Evolutionary conservation across 2,797 vertebrate genomes (phyloP).

Genomic region (Poeciliopsis infans): DNA sequence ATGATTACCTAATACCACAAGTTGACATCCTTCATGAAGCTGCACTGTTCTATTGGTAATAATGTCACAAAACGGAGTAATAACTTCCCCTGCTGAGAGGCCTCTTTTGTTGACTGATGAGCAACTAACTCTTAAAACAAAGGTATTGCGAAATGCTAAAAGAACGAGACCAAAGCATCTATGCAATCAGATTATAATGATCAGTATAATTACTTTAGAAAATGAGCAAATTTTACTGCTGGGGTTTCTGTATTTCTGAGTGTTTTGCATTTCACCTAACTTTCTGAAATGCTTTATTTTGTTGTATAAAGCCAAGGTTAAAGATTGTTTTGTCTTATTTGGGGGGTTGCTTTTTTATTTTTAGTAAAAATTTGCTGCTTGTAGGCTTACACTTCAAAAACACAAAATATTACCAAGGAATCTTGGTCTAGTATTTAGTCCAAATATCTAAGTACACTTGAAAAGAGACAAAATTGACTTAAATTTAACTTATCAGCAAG

Average conservation of each 20-base stretch:
- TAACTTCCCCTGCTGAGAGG: background rate
- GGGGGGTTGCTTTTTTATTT: background rate
- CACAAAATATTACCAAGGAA: no score
- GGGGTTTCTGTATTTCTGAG: background rate
- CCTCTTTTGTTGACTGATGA: background rate
- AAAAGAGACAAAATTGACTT: no score
- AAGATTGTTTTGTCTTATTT: background rate
- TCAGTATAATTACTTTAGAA: background rate
- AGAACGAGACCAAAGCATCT: background rate
- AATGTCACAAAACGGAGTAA: background rate
- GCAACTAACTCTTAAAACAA: background rate
- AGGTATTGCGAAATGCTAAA: conserved; percentile 19
- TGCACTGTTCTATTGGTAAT: background rate
- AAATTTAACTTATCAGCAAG: no score
- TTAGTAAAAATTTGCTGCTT: background rate
- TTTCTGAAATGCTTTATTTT: background rate
- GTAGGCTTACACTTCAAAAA: no score
- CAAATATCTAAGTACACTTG: no score
- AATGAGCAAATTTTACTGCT: background rate
- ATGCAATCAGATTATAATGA: background rate
- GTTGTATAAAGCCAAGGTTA: background rate
- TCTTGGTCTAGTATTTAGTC: no score
- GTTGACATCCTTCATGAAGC: background rate
- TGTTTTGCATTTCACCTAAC: background rate
- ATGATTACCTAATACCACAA: conserved; percentile 28